Evolutionary conservation across 2,113 vertebrate genomes (phyloP), one percentile per base, ranked within the genome.

Genomic region (Turnix velox): DNA sequence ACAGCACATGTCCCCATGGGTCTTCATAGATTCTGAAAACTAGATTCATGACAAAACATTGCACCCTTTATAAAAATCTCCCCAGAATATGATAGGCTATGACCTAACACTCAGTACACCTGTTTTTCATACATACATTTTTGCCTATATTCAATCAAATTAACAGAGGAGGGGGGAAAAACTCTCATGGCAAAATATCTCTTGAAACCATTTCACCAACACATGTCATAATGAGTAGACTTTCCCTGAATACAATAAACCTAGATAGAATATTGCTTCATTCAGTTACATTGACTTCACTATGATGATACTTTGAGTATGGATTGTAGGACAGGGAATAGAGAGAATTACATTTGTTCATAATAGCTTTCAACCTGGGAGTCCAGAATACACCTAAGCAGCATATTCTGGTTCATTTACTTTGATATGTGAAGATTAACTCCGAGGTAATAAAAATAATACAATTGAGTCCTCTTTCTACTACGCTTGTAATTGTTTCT

Each of bases 371-470:
- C 92, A 67, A 87, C 92, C 84, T 72, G 77, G 93, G 79, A 92
- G 95, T 86, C 65, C 87, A 87, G 46, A 78, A 93, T 79, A 78
- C 35, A 94, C 87, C 73, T 30, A 92, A n/a, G 14, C 71, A 83
- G 88, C 37, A 65, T 52, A 96, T 83, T 89, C 91, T 90, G 54
- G 71, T 92, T 96, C 93, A 97, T 97, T 94, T 96, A 84, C 59
- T 95, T 91, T 92, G 92, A 95, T 95, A 93, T 37, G 73, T 69
- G 57, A 92, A 90, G 65, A 92, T 93, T 90, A 95, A 96, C 89
- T 85, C 87, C 71, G 88, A 93, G 92, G 94, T 96, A 97, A 97
- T 94, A 96, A 95, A 95, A 89, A 94, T 88, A 94, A 94, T 87
- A 87, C 67, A 95, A 90, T 94, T 79, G 94, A 93, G 85, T 52